These are phyloP conservation scores for Romanogobio albipinnatus DNA, from an alignment of 2,113 vertebrate genomes.

Conservation along the genomic window DNA sequence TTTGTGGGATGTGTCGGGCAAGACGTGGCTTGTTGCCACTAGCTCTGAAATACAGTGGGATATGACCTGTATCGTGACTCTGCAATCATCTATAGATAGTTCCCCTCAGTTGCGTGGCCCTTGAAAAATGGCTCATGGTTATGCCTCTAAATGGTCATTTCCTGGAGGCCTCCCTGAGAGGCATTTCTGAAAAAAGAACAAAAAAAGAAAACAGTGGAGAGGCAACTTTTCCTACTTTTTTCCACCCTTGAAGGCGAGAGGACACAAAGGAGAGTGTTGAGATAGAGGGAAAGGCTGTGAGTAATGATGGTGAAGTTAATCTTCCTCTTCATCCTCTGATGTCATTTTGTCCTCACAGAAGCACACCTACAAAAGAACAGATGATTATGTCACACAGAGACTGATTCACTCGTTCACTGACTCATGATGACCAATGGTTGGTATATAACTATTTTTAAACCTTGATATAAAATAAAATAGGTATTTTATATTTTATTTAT, in stretches of 20 bases:
- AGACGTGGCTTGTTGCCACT: neutral
- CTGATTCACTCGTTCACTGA: neutral
- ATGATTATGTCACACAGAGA: neutral
- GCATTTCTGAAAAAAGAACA: neutral
- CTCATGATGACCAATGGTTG: neutral
- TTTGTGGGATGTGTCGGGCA: neutral
- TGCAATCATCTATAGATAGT: slow-evolving; percentile 34
- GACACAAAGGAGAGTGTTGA: slow-evolving; percentile 2
- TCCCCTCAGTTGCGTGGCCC: slow-evolving; percentile 10
- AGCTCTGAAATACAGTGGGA: neutral
- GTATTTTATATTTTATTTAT: no score
- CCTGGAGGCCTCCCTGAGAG: slow-evolving; percentile 45
- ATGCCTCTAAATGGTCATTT: slow-evolving; percentile 45
- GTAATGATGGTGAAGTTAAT: slow-evolving; percentile 46
- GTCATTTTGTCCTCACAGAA: neutral
- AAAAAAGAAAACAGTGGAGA: neutral
- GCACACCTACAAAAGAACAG: neutral
- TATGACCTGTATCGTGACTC: neutral
- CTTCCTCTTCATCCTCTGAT: slow-evolving; percentile 40
- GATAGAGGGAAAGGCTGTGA: neutral
- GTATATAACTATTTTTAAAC: neutral
- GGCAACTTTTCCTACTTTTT: slow-evolving; percentile 17
- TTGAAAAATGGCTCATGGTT: slow-evolving; percentile 41
- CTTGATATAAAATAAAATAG: neutral
- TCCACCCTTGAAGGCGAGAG: neutral